Base-by-base conservation (phyloP, 1,140 invertebrate species). In the Drosophila parvula region DNA sequence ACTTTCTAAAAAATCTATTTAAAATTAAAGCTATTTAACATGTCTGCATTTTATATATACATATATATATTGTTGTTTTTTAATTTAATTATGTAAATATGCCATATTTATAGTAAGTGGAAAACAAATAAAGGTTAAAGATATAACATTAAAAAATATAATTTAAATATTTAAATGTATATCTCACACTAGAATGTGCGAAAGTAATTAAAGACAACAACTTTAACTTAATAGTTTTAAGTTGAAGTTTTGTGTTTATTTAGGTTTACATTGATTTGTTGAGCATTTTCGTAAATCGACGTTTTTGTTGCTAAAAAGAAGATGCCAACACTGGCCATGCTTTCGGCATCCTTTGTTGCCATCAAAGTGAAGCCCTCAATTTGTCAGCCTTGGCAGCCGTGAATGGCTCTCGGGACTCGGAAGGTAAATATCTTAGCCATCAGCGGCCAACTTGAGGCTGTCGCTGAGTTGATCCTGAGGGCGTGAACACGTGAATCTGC, bases 401-500 rank as follows among this genome's bases (percentile, higher is more conserved):
- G 47, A 50, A 50, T 48, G 59, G 38, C 53, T 41, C 47, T 69
- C 28, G 34, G 34, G 16, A 36, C 60, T 53, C 41, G 55, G 22
- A 76, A 67, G 65, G 79, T 38, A 67, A 61, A 64, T 69, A 59
- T 50, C 60, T 67, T 78, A 60, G 74, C 51, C 80, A 78, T 45
- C 69, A 64, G 55, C 58, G 51, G 61, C 62, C 50, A 71, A 53
- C 44, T 73, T 48, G 14, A 50, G 53, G 63, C 44, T 61, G 65
- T 53, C 48, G 45, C 65, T 30, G 55, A 59, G 59, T 60, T 36
- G 36, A 51, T 27, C 18, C 41, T 32, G 36, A 28, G n/a, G 36
- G 67, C 41, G 47, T 47, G 27, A 16, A 38, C 22, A 32, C 32
- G 18, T 14, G 34, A 9, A 40, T 34, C 47, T 27, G 32, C 45